phyloP scores from a whole-genome alignment of 2,888 invertebrate species.

The Thumatha senex region DNA sequence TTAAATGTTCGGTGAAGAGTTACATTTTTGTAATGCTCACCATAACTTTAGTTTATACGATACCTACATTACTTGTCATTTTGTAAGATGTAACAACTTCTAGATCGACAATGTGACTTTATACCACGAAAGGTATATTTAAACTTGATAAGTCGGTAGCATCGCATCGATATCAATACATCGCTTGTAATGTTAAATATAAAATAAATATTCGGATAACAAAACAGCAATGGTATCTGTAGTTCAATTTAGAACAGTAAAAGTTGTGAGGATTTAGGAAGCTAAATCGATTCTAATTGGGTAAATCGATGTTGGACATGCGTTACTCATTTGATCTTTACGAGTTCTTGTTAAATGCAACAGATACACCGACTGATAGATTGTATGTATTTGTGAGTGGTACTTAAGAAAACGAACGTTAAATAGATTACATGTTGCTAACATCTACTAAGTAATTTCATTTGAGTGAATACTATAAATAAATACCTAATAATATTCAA shows the following conservation, averaged over 20 bases:
- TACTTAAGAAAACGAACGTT: slow-evolving; percentile 43
- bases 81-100: slow-evolving; percentile 61
- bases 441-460: slow-evolving; percentile 40
- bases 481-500: too few relatives aligned
- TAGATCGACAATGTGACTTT: slow-evolving; percentile 38
- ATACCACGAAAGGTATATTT: slow-evolving; percentile 9
- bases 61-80: slow-evolving; percentile 44
- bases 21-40: too few relatives aligned
- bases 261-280: slow-evolving; percentile 20
- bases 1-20: too few relatives aligned
- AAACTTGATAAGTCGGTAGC: neutral
- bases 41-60: slow-evolving; percentile 34
- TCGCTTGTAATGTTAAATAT: neutral
- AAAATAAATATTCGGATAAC: neutral
- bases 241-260: neutral
- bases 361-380: slow-evolving; percentile 51
- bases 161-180: neutral
- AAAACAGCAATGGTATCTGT: slow-evolving; percentile 10
- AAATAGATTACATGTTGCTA: slow-evolving; percentile 31
- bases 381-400: slow-evolving; percentile 41
- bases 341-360: slow-evolving; percentile 49
- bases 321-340: slow-evolving; percentile 59
- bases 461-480: slow-evolving; percentile 9
- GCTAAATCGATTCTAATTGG: slow-evolving; percentile 67
- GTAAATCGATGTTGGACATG: slow-evolving; percentile 61